Evolutionary conservation across 1,140 invertebrate genomes (phyloP), one percentile per base, ranked within the genome.

Genomic region (Tenebrio molitor): DNA sequence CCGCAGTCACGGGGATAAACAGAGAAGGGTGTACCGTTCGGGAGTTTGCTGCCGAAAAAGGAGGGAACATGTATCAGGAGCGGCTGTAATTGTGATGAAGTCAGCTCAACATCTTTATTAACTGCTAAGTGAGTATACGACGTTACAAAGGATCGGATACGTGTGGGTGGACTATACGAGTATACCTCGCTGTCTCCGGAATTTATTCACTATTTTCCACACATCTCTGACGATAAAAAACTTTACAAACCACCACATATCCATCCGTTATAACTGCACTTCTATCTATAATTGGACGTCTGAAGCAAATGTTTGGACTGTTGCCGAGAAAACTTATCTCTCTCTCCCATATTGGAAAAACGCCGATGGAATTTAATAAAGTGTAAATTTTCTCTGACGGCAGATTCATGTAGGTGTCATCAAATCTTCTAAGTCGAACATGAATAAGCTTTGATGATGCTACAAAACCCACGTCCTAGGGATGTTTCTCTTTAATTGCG

Each of bases 81-180:
- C 42, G 73, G 64, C 64, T 50, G 74, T 77, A 77, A 79, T 79
- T 79, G 77, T 77, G 77, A 79, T 79, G 77, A 79, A 79, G 77
- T 77, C 77, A 77, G 76, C 76, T 78, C 76, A 76, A 78, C 77
- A 74, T 79, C 76, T 77, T 79, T 79, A 79, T 79, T 79, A 79
- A 79, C 77, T 78, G 34, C 72, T 77, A 69, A 73, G 72, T 70
- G 67, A 68, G 36, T 68, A 33, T 50, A 50, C 65, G 41, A 33
- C 41, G 19, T 17, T 65, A 65, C 65, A 68, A 44, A 44, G 42
- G 19, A 68, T 33, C 41, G 16, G 41, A 68, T 68, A 41, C 63
- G 34, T 36, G 63, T 39, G 33, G 63, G 39, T n/a, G 33, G 50
- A 12, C 23, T 58, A 39, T 39, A 39, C 36, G 50, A 12, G 10